These are phyloP conservation scores for Hofmannophila pseudospretella DNA, from an alignment of 2,888 invertebrate species.

Conservation along the genomic window DNA sequence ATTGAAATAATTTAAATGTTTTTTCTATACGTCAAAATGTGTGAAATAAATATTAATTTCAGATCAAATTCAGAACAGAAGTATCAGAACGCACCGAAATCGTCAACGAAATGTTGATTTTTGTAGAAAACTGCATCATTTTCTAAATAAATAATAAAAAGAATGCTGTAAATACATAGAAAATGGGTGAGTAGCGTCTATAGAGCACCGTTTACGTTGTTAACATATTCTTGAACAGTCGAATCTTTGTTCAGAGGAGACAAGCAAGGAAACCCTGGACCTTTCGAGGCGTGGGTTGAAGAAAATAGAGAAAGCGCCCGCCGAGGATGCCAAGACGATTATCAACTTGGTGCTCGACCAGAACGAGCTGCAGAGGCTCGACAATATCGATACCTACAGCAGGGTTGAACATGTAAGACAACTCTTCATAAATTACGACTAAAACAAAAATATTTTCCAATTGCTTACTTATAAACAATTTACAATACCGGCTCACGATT, in stretches of 20 bases:
- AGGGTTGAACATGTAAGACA: constrained; percentile 84
- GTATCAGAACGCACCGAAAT: constrained; percentile 3
- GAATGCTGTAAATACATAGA: constrained; percentile 12
- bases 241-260: constrained; percentile 16
- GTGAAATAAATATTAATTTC: no score
- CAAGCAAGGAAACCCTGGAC: constrained; percentile 80
- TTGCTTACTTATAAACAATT: no score
- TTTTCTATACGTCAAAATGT: no score
- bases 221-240: neutral
- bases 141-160: neutral
- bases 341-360: constrained; percentile 88
- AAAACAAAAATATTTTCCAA: no score
- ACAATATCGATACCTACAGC: constrained; percentile 90
- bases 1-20: no score
- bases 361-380: constrained; percentile 91
- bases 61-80: no score
- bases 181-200: constrained; percentile 35
- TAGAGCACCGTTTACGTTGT: constrained; percentile 11
- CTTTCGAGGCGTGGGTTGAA: constrained; percentile 88
- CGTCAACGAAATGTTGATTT: constrained; percentile 44
- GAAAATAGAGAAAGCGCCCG: constrained; percentile 86
- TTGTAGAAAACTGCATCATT: constrained; percentile 24
- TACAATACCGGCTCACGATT: no score
- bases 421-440: neutral
- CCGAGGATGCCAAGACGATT: constrained; percentile 81